These are phyloP conservation scores for Coluber constrictor DNA, from an alignment of 2,797 vertebrate genomes.

Conservation along the genomic window DNA sequence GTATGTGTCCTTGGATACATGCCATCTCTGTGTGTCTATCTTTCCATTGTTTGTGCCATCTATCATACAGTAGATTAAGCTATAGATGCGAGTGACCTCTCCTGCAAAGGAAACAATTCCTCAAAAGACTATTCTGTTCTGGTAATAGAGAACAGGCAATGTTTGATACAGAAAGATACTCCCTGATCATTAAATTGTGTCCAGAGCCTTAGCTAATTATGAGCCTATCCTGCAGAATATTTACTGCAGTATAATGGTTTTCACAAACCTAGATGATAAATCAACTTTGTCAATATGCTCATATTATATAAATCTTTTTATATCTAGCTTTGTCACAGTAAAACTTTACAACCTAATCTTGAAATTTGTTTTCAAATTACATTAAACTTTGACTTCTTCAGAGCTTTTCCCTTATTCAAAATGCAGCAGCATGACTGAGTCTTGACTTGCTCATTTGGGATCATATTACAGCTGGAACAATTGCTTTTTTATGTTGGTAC, in stretches of 20 bases:
- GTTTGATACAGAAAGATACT: neutral
- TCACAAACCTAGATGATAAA: neutral
- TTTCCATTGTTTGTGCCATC: neutral
- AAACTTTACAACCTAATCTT: conserved; percentile 1
- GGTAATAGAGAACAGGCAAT: neutral
- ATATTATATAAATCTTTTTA: conserved; percentile 31
- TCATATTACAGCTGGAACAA: conserved; percentile 4
- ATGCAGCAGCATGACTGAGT: conserved; percentile 12
- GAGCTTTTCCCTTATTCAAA: conserved; percentile 11
- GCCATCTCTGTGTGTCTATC: neutral
- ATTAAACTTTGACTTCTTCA: conserved; percentile 29
- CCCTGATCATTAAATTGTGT: neutral
- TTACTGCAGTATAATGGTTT: neutral
- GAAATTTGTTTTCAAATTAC: conserved; percentile 31
- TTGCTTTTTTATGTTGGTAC: neutral
- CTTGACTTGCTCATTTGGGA: neutral
- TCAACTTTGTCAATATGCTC: conserved; percentile 17
- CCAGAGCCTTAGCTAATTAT: neutral
- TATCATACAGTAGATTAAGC: neutral
- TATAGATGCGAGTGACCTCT: neutral
- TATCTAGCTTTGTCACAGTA: neutral
- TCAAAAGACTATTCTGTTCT: neutral
- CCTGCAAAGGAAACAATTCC: neutral
- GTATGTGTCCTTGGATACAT: neutral
- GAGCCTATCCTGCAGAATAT: neutral